Percentiles rank a stretch among this genome's conserved stretches.
Evolutionary conservation across 2,888 invertebrate genomes (phyloP).

Genomic region (Pomacea canaliculata): DNA sequence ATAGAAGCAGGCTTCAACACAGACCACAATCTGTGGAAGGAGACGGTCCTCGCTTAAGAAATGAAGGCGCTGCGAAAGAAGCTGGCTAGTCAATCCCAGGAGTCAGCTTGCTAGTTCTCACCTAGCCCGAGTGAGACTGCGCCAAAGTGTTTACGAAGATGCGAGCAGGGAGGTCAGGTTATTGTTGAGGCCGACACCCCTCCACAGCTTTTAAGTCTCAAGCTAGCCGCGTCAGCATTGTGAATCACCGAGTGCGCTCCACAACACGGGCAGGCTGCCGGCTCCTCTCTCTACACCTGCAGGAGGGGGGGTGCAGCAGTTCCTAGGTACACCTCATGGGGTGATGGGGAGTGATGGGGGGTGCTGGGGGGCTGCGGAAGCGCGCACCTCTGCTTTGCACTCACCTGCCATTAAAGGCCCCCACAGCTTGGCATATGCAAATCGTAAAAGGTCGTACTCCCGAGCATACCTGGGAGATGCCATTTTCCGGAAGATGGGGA

Average conservation of each 20-base stretch:
- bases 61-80: not conserved
- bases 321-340: not conserved
- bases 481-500: not conserved
- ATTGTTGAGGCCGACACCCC: constrained; percentile 6
- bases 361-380: constrained; percentile 1
- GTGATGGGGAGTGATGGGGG: not conserved
- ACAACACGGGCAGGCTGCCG: not conserved
- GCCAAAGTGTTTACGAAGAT: not conserved
- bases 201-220: constrained; percentile 13
- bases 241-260: constrained; percentile 18
- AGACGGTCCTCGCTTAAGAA: not conserved
- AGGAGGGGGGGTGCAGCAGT: not conserved
- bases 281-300: not conserved
- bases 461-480: not conserved
- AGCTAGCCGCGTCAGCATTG: constrained; percentile 15
- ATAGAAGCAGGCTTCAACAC: not conserved
- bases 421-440: constrained; percentile 21
- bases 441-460: not conserved
- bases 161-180: constrained; percentile 7
- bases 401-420: constrained; percentile 26
- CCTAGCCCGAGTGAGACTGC: constrained; percentile 4
- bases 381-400: constrained; percentile 12
- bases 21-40: constrained; percentile 3
- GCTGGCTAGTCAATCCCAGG: not conserved
- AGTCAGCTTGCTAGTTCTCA: not conserved